Conservation (phyloP, 1,140 invertebrate species). For the Drosophila varians region DNA sequence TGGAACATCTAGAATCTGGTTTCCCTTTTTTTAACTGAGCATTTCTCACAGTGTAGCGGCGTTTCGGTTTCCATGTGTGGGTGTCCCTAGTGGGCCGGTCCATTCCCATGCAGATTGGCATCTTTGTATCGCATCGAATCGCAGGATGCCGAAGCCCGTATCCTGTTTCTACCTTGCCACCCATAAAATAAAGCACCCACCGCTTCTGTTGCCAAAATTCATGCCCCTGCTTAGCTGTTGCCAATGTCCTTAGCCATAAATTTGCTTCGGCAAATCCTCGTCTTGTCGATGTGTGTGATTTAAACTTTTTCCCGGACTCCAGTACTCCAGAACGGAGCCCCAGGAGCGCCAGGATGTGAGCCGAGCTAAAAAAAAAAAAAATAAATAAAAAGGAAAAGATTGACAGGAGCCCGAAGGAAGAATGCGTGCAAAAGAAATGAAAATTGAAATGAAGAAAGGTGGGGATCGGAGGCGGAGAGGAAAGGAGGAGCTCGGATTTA, state of each 20-base stretch:
- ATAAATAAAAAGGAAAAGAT: not conserved
- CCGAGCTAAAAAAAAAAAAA: conserved; percentile 37
- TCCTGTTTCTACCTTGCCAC: conserved; percentile 29
- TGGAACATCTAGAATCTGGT: too few relatives aligned
- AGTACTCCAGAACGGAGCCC: not conserved
- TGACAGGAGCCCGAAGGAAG: conserved; percentile 50
- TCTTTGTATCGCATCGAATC: conserved; percentile 58
- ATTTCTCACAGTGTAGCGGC: not conserved
- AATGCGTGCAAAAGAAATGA: conserved; percentile 17
- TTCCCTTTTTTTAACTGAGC: not conserved
- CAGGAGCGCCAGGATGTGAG: not conserved
- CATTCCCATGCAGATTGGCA: conserved; percentile 69
- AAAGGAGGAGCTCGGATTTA: conserved; percentile 1
- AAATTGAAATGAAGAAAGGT: conserved; percentile 72
- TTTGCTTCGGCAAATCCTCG: conserved; percentile 77
- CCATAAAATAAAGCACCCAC: conserved; percentile 35
- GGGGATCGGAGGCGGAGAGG: conserved; percentile 11
- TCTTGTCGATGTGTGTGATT: conserved; percentile 81
- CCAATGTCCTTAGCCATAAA: conserved; percentile 79
- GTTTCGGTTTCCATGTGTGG: conserved; percentile 14
- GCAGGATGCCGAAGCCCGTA: conserved; percentile 22
- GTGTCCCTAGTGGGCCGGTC: not conserved
- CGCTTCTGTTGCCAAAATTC: conserved; percentile 37
- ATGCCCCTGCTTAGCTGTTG: conserved; percentile 68
- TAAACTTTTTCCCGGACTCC: conserved; percentile 64